Evolutionary conservation across 2,888 invertebrate species (phyloP).

Genomic region (Orchestes rusci): DNA sequence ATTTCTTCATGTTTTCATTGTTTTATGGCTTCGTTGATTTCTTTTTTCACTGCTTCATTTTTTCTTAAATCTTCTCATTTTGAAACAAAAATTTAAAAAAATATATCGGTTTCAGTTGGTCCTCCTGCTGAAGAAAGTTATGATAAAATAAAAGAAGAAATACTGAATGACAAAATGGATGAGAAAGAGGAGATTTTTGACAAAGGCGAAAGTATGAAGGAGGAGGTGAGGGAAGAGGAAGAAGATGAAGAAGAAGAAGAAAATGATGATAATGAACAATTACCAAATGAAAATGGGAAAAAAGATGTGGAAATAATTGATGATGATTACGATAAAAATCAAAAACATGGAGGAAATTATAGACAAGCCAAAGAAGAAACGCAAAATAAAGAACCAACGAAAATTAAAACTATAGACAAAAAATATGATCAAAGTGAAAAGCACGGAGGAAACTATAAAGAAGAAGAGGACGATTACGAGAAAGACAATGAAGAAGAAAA

Average conservation of each 20-base stretch:
- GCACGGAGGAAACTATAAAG: slow-evolving; percentile 32
- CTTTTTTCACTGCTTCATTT: no score
- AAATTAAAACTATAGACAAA: slow-evolving; percentile 1
- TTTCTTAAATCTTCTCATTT: background rate
- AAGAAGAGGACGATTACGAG: slow-evolving; percentile 4
- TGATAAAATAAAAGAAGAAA: slow-evolving; percentile 11
- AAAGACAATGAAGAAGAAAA: no score
- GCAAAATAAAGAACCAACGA: no score
- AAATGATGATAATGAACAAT: slow-evolving; percentile 5
- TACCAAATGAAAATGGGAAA: background rate
- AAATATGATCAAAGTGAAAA: slow-evolving; percentile 26
- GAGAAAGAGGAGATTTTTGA: no score
- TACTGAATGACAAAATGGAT: slow-evolving; percentile 1
- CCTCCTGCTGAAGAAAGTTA: no score
- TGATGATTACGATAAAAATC: slow-evolving; percentile 23
- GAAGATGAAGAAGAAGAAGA: slow-evolving; percentile 3
- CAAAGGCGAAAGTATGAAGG: no score
- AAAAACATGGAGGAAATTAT: slow-evolving; percentile 31
- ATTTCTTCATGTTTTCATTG: no score
- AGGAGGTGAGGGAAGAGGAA: no score
- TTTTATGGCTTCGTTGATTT: no score
- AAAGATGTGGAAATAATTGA: slow-evolving; percentile 23
- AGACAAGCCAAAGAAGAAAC: slow-evolving; percentile 18
- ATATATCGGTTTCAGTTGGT: no score
- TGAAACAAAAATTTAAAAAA: no score